phyloP scores from a whole-genome alignment of 2,113 vertebrate species.

The Mionectes macconnelli region DNA sequence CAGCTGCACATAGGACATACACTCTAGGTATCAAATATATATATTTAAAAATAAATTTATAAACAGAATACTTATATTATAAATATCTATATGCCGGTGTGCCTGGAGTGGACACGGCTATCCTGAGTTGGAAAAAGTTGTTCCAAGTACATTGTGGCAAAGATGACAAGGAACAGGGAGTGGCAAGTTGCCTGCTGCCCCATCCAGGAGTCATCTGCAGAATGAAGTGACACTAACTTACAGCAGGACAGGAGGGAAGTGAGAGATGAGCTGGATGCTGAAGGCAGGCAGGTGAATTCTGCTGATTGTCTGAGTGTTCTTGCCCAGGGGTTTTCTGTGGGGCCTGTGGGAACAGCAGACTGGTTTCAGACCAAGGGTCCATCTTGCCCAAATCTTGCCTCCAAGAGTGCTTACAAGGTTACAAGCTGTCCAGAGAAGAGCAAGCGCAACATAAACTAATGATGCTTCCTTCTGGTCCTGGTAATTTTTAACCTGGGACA shows the following conservation, averaged over 20 bases:
- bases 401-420: neutral
- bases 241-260: neutral
- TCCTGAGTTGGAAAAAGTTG: neutral
- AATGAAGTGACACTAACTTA: too few species aligned
- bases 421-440: neutral
- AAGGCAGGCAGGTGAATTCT: neutral
- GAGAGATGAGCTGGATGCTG: neutral
- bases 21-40: neutral
- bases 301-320: neutral
- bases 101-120: neutral
- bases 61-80: neutral
- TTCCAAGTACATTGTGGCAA: neutral
- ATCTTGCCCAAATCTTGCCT: rapidly evolving
- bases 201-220: neutral
- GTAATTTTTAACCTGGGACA: neutral
- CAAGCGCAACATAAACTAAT: neutral
- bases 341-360: neutral
- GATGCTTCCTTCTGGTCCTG: neutral
- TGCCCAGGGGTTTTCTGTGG: neutral
- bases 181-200: neutral
- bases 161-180: neutral
- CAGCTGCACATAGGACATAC: neutral
- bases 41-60: neutral
- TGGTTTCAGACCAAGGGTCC: neutral
- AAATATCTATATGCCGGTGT: neutral